Percentiles rank a stretch among this genome's conserved stretches.
Evolutionary conservation across 1,140 invertebrate genomes (phyloP).

Genomic region (Bombus haemorrhoidalis): DNA sequence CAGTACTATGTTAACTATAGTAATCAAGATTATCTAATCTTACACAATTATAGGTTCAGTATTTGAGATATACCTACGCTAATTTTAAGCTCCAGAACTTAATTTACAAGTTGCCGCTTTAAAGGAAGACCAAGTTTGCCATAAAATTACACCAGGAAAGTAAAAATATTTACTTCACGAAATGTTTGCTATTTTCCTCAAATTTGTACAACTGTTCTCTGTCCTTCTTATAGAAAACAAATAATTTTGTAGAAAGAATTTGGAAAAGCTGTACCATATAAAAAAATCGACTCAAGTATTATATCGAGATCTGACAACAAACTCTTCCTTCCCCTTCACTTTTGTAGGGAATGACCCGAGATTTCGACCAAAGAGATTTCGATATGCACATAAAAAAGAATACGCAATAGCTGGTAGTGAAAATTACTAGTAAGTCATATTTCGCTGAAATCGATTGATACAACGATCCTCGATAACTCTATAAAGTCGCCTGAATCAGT

Average conservation of each 20-base stretch:
- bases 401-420: not conserved
- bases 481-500: not conserved
- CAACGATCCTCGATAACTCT: not conserved
- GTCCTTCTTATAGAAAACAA: not conserved
- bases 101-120: not conserved
- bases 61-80: not conserved
- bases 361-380: conserved; percentile 6
- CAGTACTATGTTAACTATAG: not conserved
- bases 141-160: not conserved
- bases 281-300: conserved; percentile 1
- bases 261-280: not conserved
- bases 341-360: not conserved
- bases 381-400: not conserved
- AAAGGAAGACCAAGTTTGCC: not conserved
- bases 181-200: no score
- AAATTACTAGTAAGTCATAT: not conserved
- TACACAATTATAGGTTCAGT: not conserved
- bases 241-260: not conserved
- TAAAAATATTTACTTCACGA: not conserved
- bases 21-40: not conserved
- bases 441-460: not conserved
- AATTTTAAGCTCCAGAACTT: not conserved
- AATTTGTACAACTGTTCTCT: not conserved
- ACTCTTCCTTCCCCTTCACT: not conserved
- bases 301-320: conserved; percentile 4